These are phyloP conservation scores for Samia ricini DNA, from an alignment of 1,140 invertebrate genomes.

Conservation along the genomic window DNA sequence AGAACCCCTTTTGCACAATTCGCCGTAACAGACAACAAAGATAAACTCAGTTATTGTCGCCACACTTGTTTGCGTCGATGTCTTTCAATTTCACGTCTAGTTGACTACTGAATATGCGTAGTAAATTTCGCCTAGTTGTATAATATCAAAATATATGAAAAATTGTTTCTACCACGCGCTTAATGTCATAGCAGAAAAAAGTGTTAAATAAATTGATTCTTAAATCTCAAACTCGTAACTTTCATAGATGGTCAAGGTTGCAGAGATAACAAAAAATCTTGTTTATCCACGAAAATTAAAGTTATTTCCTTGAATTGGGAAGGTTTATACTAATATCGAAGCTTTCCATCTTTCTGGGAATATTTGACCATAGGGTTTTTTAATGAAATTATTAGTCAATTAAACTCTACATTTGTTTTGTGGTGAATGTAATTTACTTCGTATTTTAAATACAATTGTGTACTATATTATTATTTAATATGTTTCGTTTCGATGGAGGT, in stretches of 20 bases:
- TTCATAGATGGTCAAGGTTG: not conserved
- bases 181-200: conserved; percentile 29
- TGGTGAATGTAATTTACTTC: too few species aligned
- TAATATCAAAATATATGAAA: conserved; percentile 30
- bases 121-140: conserved; percentile 67
- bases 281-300: not conserved
- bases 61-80: conserved; percentile 61
- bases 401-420: not conserved
- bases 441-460: too few species aligned
- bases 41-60: conserved; percentile 48
- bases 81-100: conserved; percentile 69
- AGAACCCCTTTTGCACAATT: conserved; percentile 75
- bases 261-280: not conserved
- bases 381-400: not conserved
- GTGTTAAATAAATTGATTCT: conserved; percentile 53
- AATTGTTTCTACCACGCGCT: conserved; percentile 23
- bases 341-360: not conserved
- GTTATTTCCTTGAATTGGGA: not conserved
- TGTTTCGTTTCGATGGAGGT: too few species aligned
- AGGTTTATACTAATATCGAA: not conserved
- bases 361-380: not conserved
- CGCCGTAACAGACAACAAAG: conserved; percentile 51
- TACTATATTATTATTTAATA: too few species aligned
- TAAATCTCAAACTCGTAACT: not conserved
- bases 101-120: conserved; percentile 63